Evolutionary conservation across 2,888 invertebrate species (phyloP), one percentile per base, ranked within the genome.

Genomic region (Yponomeuta plumbellus): DNA sequence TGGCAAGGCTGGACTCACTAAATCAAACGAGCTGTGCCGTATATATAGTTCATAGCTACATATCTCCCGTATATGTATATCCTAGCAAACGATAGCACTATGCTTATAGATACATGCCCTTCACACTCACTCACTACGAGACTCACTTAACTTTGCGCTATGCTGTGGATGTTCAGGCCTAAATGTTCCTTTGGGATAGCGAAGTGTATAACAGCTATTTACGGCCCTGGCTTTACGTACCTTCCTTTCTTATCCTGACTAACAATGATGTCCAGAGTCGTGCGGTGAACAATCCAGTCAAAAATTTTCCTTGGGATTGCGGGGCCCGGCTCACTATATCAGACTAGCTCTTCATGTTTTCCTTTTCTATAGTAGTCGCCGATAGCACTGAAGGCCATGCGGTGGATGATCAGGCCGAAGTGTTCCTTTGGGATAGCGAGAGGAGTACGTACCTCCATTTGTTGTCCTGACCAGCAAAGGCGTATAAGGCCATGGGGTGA

Each of bases 181-280:
- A 95, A 95, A 83, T 94, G 94, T 79, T 94, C 94, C 71, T 95
- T 88, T n/a, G n/a, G n/a, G n/a, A n/a, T n/a, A n/a, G n/a, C n/a
- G n/a, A n/a, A n/a, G n/a, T n/a, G n/a, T n/a, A n/a, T n/a, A n/a
- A n/a, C n/a, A n/a, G n/a, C n/a, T n/a, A n/a, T n/a, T n/a, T n/a
- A n/a, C n/a, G n/a, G n/a, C 5, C 5, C 4, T 26, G 20, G 8
- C 23, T 20, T n/a, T 4, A 65, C 71, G 72, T 68, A 89, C 90
- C 91, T 92, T 76, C 93, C 93, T 74, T 92, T 92, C 69, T 91
- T 91, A 77, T 26, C 26, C 5, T 26, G 26, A 26, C 26, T 5
- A 26, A 2, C 26, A 5, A 26, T 26, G 26, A 5, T 5, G 4
- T 26, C 5, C n/a, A n/a, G n/a, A n/a, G n/a, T n/a, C n/a, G n/a